Evolutionary conservation across 2,888 invertebrate genomes (phyloP).

Genomic region (Drosophila suboccidentalis): DNA sequence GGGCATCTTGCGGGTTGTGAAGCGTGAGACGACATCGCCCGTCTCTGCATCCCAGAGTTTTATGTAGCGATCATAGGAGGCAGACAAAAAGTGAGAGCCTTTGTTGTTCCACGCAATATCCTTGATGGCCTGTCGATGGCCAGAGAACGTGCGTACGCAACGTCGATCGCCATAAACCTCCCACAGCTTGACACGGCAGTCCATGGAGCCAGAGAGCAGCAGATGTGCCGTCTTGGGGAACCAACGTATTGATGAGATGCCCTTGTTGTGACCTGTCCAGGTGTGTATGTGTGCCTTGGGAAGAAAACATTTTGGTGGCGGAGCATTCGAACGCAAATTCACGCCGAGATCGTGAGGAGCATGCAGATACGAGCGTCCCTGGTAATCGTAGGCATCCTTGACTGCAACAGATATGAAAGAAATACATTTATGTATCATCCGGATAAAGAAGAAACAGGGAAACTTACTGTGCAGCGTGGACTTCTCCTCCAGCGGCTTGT

Average conservation of each 20-base stretch:
- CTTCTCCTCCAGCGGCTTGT: conserved; percentile 97
- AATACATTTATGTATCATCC: neutral
- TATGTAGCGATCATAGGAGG: conserved; percentile 98
- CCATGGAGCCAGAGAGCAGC: conserved; percentile 98
- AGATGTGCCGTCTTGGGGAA: conserved; percentile 98
- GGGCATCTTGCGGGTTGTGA: conserved; percentile 98
- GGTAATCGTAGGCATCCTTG: conserved; percentile 97
- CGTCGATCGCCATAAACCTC: conserved; percentile 98
- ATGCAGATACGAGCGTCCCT: conserved; percentile 97
- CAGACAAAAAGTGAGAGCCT: conserved; percentile 97
- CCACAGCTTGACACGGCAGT: conserved; percentile 98
- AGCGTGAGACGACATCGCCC: conserved; percentile 93
- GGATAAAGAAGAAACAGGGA: neutral
- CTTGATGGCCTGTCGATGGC: conserved; percentile 98
- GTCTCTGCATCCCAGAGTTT: conserved; percentile 99
- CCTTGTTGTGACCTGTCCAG: conserved; percentile 99
- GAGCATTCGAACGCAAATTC: conserved; percentile 93
- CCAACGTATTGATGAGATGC: conserved; percentile 97
- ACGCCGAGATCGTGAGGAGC: conserved; percentile 97
- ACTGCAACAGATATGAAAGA: conserved; percentile 87
- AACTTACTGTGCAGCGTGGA: conserved; percentile 95
- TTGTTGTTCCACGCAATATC: conserved; percentile 98
- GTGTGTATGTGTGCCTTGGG: conserved; percentile 98
- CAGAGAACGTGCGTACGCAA: conserved; percentile 97
- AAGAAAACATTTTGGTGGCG: conserved; percentile 97